Percentiles rank a stretch among this genome's conserved stretches.
Evolutionary conservation across 1,140 invertebrate species (phyloP).

Genomic region (Penaeus vannamei): DNA sequence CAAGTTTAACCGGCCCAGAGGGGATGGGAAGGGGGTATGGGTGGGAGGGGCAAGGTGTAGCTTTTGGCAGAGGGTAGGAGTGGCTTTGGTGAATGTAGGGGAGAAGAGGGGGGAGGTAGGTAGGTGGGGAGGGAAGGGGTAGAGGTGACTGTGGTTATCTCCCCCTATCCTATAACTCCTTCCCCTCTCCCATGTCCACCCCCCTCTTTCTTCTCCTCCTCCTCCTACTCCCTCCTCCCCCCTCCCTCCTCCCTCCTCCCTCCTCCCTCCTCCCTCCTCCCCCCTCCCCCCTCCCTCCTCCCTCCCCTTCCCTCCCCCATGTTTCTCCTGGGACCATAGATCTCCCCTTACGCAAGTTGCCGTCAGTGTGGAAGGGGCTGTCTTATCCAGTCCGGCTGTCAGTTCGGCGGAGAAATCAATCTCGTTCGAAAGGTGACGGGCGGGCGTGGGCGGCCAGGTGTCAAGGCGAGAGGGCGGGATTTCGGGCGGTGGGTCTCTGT

Average conservation of each 20-base stretch:
- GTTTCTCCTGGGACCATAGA: too few relatives aligned
- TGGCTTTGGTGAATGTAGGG: neutral
- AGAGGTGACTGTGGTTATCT: neutral
- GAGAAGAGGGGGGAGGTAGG: neutral
- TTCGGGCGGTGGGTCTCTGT: too few relatives aligned
- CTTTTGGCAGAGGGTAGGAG: too few relatives aligned
- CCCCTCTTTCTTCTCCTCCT: neutral
- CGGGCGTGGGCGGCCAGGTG: too few relatives aligned
- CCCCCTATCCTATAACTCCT: neutral
- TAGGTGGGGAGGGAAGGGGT: neutral
- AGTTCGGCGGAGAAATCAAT: too few relatives aligned
- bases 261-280: neutral
- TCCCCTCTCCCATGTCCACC: neutral
- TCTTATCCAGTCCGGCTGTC: too few relatives aligned
- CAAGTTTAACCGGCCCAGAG: slow-evolving; percentile 24
- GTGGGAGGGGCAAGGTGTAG: neutral
- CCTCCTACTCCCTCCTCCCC: neutral
- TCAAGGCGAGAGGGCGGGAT: too few relatives aligned
- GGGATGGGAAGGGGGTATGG: neutral
- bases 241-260: neutral
- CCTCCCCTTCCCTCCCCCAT: too few relatives aligned
- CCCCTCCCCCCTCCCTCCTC: neutral
- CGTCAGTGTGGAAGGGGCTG: too few relatives aligned
- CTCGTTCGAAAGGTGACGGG: too few relatives aligned
- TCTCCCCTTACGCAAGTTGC: too few relatives aligned